Conservation (phyloP, 2,113 vertebrate species). For the Pterocles burchelli region DNA sequence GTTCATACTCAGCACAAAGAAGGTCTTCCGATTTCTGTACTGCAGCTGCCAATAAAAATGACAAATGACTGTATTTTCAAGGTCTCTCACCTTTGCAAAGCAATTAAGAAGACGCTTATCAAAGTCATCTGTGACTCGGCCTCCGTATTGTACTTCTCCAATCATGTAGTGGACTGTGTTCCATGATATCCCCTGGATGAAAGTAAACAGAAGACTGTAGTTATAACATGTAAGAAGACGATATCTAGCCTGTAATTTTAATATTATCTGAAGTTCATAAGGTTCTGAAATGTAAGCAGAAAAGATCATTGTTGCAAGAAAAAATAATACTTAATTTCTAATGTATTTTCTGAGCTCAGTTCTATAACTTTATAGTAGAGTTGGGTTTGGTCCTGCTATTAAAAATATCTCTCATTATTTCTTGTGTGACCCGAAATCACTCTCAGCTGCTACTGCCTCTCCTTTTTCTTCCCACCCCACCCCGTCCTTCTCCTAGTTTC, state of each 20-base stretch:
- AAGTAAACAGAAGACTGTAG: neutral
- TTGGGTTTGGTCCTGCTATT: neutral
- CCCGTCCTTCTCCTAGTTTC: neutral
- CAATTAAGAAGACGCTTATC: slow-evolving; percentile 83
- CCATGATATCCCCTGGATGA: slow-evolving; percentile 77
- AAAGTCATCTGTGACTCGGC: slow-evolving; percentile 80
- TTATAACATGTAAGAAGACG: neutral
- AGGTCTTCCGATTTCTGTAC: neutral
- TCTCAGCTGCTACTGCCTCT: neutral
- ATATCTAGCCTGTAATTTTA: neutral
- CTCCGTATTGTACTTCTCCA: slow-evolving; percentile 83
- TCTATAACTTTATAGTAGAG: neutral
- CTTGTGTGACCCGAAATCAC: neutral
- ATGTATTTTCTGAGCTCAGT: neutral
- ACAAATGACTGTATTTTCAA: neutral
- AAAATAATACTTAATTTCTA: neutral
- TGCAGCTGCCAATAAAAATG: neutral
- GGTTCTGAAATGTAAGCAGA: neutral
- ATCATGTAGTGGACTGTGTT: slow-evolving; percentile 81
- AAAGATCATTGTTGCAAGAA: neutral
- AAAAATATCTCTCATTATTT: neutral
- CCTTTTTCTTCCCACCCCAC: neutral
- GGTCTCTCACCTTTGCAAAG: slow-evolving; percentile 76
- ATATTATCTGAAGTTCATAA: neutral
- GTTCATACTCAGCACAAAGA: neutral